Evolutionary conservation across 92 coral and sea anemone species (phyloP).

Genomic region (Blastomussa wellsi): DNA sequence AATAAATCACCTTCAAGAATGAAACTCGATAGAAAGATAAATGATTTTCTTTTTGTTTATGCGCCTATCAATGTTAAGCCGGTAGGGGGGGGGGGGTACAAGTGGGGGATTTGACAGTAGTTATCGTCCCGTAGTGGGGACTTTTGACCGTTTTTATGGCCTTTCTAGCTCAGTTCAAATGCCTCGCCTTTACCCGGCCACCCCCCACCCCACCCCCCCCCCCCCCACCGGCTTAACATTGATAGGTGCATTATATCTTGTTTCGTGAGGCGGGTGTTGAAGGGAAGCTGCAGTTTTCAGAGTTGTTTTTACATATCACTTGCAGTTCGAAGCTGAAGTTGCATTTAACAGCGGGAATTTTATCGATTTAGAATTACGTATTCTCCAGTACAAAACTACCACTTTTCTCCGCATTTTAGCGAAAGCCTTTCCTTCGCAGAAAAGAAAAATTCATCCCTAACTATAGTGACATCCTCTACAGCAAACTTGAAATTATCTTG

Average conservation of each 20-base stretch:
- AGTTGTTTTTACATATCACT: background rate
- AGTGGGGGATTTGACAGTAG: no score
- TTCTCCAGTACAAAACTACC: background rate
- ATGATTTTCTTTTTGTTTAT: background rate
- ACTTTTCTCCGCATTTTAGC: background rate
- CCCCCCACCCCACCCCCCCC: no score
- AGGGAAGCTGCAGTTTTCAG: background rate
- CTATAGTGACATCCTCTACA: background rate
- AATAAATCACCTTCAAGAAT: background rate
- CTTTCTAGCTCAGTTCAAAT: no score
- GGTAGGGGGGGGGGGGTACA: no score
- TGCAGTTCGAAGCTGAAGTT: background rate
- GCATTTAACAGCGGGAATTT: background rate
- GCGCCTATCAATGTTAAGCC: no score
- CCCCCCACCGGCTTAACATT: no score
- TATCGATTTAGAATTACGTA: background rate
- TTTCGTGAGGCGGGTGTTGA: background rate
- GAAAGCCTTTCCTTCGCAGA: background rate
- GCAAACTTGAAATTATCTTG: no score
- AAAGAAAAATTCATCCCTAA: background rate
- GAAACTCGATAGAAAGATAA: background rate
- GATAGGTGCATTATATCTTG: no score
- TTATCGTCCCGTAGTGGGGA: no score
- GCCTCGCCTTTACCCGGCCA: no score
- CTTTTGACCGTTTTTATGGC: no score